Conservation (phyloP, 23 tunicate species). For the Botrylloides violaceus region DNA sequence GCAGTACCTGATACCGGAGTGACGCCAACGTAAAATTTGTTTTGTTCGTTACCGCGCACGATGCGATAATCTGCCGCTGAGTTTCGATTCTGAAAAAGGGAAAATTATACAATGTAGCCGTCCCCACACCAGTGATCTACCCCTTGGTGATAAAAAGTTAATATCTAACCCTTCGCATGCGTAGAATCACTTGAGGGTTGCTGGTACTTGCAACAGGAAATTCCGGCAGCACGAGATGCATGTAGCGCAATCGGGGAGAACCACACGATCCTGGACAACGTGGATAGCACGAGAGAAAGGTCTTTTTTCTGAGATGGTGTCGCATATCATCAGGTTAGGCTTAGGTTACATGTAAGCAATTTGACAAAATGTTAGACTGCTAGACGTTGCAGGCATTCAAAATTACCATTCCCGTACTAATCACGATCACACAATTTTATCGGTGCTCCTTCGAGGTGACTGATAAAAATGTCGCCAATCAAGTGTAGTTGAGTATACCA, state of each 20-base stretch:
- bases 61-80: not conserved
- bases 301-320: not conserved
- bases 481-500: too few species aligned
- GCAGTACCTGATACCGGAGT: not conserved
- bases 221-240: conserved; percentile 19
- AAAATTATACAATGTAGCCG: too few species aligned
- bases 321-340: too few species aligned
- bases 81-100: not conserved
- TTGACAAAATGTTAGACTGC: too few species aligned
- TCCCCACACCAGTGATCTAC: too few species aligned
- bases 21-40: not conserved
- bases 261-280: not conserved
- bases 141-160: not conserved
- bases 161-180: conserved; percentile 35
- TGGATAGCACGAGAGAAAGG: not conserved
- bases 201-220: conserved; percentile 6
- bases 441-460: too few species aligned
- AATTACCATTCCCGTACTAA: too few species aligned
- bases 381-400: too few species aligned
- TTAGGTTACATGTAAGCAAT: too few species aligned
- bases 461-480: too few species aligned
- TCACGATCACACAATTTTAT: too few species aligned
- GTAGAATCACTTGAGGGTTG: conserved; percentile 15
- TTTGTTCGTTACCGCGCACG: not conserved
- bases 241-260: conserved; percentile 21